These are phyloP conservation scores for Diplolepis rosae DNA, from an alignment of 2,888 invertebrate species.

Conservation along the genomic window DNA sequence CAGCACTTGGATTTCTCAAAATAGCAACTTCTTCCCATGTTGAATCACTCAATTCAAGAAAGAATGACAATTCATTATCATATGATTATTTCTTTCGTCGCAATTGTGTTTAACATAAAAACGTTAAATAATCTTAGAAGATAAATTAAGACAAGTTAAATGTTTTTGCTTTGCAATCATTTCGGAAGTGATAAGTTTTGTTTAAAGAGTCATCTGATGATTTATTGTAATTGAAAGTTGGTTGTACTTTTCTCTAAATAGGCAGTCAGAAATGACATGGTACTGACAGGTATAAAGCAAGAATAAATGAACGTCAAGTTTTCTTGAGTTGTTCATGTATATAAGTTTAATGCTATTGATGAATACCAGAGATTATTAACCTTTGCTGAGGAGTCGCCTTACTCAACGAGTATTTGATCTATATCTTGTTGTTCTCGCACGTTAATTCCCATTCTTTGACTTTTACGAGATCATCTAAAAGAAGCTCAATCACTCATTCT, in stretches of 20 bases:
- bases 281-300: neutral
- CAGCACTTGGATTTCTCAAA: constrained; percentile 1
- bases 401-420: constrained; percentile 23
- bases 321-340: neutral
- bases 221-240: constrained; percentile 19
- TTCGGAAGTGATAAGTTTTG: neutral
- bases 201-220: neutral
- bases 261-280: neutral
- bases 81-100: constrained; percentile 17
- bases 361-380: constrained; percentile 38
- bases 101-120: neutral
- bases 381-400: constrained; percentile 28
- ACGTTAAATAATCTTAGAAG: neutral
- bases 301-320: neutral
- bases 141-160: neutral
- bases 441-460: constrained; percentile 32
- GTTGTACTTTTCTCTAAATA: neutral
- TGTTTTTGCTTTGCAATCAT: neutral
- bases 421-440: constrained; percentile 35
- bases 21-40: constrained; percentile 20
- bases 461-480: constrained; percentile 11
- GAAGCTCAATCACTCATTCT: neutral
- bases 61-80: constrained; percentile 18
- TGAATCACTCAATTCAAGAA: constrained; percentile 16
- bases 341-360: constrained; percentile 35